Evolutionary conservation across 2,888 invertebrate genomes (phyloP).

Genomic region (Nephrotoma appendiculata): DNA sequence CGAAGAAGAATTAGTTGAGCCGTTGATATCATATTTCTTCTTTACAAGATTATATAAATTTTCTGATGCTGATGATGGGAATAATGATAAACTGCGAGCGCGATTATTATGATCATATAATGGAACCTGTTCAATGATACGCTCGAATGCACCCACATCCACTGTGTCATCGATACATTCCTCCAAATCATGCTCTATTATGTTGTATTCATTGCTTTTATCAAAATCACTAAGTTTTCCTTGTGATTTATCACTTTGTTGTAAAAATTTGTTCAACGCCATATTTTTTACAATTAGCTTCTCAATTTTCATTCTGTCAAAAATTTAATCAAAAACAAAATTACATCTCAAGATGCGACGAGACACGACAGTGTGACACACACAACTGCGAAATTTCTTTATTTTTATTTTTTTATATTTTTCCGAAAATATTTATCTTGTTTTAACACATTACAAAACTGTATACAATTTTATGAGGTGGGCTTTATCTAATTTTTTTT

Average conservation of each 20-base stretch:
- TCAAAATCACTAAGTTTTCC: constrained; percentile 16
- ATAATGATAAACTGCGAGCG: neutral
- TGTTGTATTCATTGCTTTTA: constrained; percentile 26
- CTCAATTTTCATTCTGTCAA: constrained; percentile 1
- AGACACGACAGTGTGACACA: neutral
- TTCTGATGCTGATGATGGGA: constrained; percentile 3
- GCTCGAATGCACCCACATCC: constrained; percentile 26
- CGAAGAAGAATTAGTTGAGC: neutral
- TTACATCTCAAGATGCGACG: neutral
- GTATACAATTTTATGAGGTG: neutral
- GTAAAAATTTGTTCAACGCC: constrained; percentile 17
- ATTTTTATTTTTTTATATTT: neutral
- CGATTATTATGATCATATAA: constrained; percentile 21
- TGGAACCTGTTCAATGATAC: constrained; percentile 34
- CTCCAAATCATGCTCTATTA: constrained; percentile 37
- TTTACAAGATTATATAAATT: constrained; percentile 6
- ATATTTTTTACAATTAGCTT: constrained; percentile 21
- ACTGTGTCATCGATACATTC: constrained; percentile 32
- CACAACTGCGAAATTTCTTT: neutral
- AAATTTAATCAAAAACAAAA: neutral
- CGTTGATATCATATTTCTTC: constrained; percentile 13
- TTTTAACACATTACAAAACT: neutral
- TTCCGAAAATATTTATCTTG: neutral
- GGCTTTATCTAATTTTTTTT: neutral
- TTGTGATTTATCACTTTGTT: constrained; percentile 19